Conservation (phyloP, 2,888 invertebrate genomes). For the Notodonta dromedarius region DNA sequence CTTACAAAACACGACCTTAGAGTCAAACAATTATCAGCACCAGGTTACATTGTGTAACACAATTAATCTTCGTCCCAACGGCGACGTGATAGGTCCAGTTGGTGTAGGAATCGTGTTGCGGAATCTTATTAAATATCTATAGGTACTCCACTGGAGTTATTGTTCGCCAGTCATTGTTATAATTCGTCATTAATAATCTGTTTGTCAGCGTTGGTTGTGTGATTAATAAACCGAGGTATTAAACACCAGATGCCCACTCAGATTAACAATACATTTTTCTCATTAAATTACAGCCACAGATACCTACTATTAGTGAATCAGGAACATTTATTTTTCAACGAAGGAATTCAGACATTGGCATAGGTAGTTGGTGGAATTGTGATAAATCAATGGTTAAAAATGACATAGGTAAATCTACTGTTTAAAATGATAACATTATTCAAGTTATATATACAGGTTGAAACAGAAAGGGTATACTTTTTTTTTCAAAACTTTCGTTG, state of each 20-base stretch:
- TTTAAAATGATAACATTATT: too few species aligned
- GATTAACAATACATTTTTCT: conserved; percentile 37
- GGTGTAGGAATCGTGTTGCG: conserved; percentile 71
- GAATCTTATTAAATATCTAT: conserved; percentile 75
- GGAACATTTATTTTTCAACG: neutral
- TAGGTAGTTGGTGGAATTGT: too few species aligned
- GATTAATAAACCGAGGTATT: conserved; percentile 59
- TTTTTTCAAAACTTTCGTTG: too few species aligned
- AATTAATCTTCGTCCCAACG: conserved; percentile 77
- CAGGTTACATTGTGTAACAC: conserved; percentile 53
- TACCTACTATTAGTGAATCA: neutral
- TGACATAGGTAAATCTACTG: too few species aligned
- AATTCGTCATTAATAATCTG: conserved; percentile 77
- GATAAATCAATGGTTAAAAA: too few species aligned
- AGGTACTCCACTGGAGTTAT: conserved; percentile 56
- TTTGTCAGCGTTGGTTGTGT: conserved; percentile 63
- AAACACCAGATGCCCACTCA: conserved; percentile 41
- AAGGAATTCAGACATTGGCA: neutral
- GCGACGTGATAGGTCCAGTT: conserved; percentile 67
- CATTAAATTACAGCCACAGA: conserved; percentile 10
- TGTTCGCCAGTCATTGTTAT: conserved; percentile 74
- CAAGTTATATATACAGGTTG: neutral
- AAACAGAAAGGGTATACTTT: too few species aligned
- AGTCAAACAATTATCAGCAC: conserved; percentile 50
- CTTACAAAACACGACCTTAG: conserved; percentile 50